Percentiles rank a stretch among this genome's conserved stretches.
Conservation (phyloP, 2,113 vertebrate species). For the Hemibagrus wyckioides region DNA sequence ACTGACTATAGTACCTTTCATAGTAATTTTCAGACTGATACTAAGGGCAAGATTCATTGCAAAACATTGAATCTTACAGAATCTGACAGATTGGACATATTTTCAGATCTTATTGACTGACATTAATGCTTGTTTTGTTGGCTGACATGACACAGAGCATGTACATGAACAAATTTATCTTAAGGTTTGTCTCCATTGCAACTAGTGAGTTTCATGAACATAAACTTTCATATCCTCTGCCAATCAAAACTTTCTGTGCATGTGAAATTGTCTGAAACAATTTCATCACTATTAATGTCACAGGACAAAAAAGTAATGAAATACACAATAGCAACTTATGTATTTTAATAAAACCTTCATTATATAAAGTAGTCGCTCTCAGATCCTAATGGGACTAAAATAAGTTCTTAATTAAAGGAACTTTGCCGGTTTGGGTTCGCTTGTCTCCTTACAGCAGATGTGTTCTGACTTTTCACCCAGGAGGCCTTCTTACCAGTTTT, state of each 20-base stretch:
- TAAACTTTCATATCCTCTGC: neutral
- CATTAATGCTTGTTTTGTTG: neutral
- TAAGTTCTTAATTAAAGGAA: neutral
- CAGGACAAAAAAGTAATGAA: neutral
- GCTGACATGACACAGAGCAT: neutral
- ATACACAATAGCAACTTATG: neutral
- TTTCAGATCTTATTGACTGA: neutral
- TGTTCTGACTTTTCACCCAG: neutral
- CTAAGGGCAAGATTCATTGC: no score
- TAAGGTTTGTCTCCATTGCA: neutral
- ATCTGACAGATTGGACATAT: neutral
- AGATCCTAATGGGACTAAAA: neutral
- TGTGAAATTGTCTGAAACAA: neutral
- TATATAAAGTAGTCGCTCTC: neutral
- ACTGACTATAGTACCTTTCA: neutral
- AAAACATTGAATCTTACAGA: neutral
- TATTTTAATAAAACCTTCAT: neutral
- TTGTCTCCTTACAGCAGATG: neutral
- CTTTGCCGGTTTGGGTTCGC: neutral
- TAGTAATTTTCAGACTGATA: neutral
- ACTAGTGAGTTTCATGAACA: neutral
- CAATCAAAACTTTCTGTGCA: neutral
- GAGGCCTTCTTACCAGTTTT: neutral
- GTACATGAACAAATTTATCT: neutral
- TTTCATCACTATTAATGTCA: neutral